Evolutionary conservation across 2,888 invertebrate genomes (phyloP).

Genomic region (Micoletzkya japonica): DNA sequence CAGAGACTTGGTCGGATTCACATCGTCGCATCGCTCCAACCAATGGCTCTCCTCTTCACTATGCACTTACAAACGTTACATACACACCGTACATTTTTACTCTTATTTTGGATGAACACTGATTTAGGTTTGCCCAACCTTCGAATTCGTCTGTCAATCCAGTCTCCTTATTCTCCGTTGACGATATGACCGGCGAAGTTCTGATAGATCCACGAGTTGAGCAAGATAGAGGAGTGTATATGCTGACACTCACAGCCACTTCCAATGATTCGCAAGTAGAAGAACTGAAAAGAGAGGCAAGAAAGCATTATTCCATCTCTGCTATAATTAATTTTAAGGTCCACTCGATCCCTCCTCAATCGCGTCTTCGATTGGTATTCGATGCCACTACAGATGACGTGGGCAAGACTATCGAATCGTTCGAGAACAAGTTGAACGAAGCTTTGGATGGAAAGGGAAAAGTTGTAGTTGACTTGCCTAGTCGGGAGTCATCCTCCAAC

Average conservation of each 20-base stretch:
- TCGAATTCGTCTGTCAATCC: too few species aligned
- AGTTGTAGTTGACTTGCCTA: not conserved
- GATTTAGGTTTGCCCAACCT: too few species aligned
- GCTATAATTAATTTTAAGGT: not conserved
- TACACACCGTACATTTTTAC: too few species aligned
- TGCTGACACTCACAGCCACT: not conserved
- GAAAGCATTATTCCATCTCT: not conserved
- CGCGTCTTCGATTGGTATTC: constrained; percentile 17
- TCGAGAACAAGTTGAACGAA: constrained; percentile 18
- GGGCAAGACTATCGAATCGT: constrained; percentile 17
- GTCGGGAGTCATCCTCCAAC: not conserved
- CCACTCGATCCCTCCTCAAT: not conserved
- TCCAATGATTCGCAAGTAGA: not conserved
- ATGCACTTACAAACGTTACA: too few species aligned
- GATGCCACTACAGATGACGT: constrained; percentile 7
- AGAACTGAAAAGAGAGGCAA: constrained; percentile 11
- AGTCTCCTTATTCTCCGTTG: too few species aligned
- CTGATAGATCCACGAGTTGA: not conserved
- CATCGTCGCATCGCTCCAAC: too few species aligned
- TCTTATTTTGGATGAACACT: too few species aligned
- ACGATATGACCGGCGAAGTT: too few species aligned
- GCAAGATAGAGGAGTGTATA: constrained; percentile 4
- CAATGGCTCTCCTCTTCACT: too few species aligned
- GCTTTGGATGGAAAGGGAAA: constrained; percentile 9
- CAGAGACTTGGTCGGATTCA: too few species aligned